Evolutionary conservation across 2,113 vertebrate species (phyloP), one percentile per base, ranked within the genome.

Genomic region (Saccopteryx bilineata): DNA sequence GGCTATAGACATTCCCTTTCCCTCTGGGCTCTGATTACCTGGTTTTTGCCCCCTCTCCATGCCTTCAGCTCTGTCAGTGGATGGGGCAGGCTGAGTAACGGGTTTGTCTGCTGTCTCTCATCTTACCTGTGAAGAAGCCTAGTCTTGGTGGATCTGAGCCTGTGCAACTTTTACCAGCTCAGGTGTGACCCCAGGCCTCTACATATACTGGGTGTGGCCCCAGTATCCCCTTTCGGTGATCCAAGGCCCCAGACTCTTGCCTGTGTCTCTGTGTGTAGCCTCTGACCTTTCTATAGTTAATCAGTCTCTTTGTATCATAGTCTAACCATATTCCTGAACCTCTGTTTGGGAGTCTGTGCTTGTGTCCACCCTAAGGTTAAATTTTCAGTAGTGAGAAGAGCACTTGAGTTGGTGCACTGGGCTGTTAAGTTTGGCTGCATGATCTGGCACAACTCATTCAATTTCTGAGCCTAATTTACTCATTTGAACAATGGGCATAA

Each of bases 1-100:
- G 90, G 95, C 75, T 93, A 56, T 48, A 83, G 89, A 85, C 89
- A 71, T 94, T 66, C 65, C 26, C 48, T 88, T 96, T 33, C 81
- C 75, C 69, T 85, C 58, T 90, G 46, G 75, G 63, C 80, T 93
- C 96, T 65, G 78, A 90, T 94, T 97, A 96, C 96, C 1, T 5
- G 28, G 2, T 19, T 94, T 71, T 58, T 76, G 65, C 50, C 19
- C 63, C 48, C 14, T 54, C 26, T 71, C 23, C 13, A 11, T 71
- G 52, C 28, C 66, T 93, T 87, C 33, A 39, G 54, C 69, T 54
- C 23, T 82, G 65, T 72, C 60, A 61, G 24, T 92, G 81, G 50
- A 60, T 58, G 33, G 28, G 72, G 52, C 31, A 92, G 21, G 21
- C 61, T 91, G 72, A 63, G 54, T 24, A 74, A 85, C 60, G 79